Evolutionary conservation across 2,888 invertebrate species (phyloP).

Genomic region (Microctonus aethiopoides): DNA sequence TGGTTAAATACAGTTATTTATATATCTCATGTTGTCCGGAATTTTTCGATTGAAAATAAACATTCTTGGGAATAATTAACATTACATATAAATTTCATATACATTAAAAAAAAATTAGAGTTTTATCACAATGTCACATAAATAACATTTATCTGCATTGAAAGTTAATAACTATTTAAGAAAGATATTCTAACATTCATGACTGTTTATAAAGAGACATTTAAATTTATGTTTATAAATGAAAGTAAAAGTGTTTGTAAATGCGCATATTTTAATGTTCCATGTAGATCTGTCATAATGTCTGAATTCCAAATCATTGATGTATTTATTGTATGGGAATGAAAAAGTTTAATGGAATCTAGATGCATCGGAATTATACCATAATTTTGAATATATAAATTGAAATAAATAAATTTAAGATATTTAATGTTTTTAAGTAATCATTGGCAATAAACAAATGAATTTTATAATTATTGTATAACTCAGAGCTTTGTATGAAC

Average conservation of each 20-base stretch:
- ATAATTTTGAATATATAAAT: background rate
- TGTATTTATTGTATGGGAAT: background rate
- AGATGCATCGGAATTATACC: background rate
- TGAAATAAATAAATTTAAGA: background rate
- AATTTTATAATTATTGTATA: background rate
- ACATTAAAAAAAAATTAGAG: background rate
- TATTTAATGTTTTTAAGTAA: background rate
- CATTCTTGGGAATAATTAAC: background rate
- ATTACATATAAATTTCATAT: background rate
- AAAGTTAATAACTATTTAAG: background rate
- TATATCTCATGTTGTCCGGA: background rate
- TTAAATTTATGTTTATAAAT: background rate
- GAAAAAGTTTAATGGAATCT: background rate
- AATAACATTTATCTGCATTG: background rate
- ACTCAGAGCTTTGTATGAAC: constrained; percentile 24
- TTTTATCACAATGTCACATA: background rate
- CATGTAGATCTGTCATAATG: background rate
- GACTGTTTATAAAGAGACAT: background rate
- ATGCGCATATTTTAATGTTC: background rate
- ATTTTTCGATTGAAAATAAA: background rate
- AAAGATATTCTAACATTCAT: background rate
- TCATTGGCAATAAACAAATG: background rate
- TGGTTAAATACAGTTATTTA: background rate
- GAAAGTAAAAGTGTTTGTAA: background rate
- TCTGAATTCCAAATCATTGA: background rate